Percentiles rank a stretch among this genome's conserved stretches.
Conservation (phyloP, 2,113 vertebrate species). For the Tachuris rubrigastra region DNA sequence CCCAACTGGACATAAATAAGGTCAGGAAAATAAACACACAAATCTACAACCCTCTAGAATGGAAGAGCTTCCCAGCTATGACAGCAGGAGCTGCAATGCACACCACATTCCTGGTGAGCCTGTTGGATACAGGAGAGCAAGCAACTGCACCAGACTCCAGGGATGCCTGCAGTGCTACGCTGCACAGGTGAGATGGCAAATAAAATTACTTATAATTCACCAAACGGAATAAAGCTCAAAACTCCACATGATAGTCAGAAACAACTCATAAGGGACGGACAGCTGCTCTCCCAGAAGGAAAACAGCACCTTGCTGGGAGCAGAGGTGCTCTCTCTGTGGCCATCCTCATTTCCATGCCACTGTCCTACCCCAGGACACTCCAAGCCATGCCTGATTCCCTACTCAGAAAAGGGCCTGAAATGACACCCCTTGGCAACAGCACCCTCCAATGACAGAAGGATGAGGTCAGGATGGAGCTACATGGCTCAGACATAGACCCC, state of each 20-base stretch:
- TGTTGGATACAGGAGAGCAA: neutral
- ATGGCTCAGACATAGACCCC: fast-evolving
- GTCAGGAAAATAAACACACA: neutral
- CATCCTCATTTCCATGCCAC: neutral
- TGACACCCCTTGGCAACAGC: neutral
- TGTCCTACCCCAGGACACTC: neutral
- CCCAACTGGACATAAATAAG: neutral
- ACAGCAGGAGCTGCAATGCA: fast-evolving
- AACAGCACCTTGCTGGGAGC: neutral
- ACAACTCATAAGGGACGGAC: neutral
- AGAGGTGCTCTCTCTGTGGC: fast-evolving
- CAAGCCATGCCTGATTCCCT: fast-evolving
- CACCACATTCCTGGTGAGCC: fast-evolving
- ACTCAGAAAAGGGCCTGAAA: neutral
- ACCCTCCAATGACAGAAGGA: neutral
- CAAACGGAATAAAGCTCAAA: neutral
- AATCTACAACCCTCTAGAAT: neutral
- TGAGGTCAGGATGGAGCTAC: neutral
- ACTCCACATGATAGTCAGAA: neutral
- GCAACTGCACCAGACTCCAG: neutral
- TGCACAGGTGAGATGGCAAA: neutral
- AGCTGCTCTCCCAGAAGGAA: neutral
- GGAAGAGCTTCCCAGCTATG: neutral
- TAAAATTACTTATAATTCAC: neutral
- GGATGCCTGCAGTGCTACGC: neutral